Percentiles rank a stretch among this genome's conserved stretches.
phyloP scores from a whole-genome alignment of 2,797 vertebrate genomes.

The Siniperca undulata region DNA sequence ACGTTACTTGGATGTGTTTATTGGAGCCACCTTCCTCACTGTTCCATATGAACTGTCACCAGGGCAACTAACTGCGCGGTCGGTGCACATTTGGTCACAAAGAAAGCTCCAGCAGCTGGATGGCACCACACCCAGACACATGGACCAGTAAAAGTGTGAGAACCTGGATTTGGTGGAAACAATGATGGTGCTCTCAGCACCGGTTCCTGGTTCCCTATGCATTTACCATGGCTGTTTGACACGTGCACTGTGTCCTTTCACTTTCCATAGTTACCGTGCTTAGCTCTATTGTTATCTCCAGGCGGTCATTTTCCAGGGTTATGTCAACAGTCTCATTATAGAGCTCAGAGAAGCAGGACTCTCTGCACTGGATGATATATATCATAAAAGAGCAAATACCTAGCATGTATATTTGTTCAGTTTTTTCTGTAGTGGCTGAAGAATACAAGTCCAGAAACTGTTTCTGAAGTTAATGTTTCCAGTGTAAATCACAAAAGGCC shows the following conservation, averaged over 20 bases:
- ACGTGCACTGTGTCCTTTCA: conserved; percentile 58
- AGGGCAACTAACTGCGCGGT: conserved; percentile 46
- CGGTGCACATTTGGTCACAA: conserved; percentile 57
- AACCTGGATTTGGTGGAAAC: conserved; percentile 81
- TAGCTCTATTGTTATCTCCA: conserved; percentile 70
- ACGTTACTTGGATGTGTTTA: conserved; percentile 55
- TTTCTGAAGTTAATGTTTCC: conserved; percentile 53
- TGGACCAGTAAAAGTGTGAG: conserved; percentile 77
- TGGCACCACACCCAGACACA: conserved; percentile 79
- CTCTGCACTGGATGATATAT: conserved; percentile 46
- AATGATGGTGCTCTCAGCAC: conserved; percentile 64
- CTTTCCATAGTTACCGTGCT: conserved; percentile 72
- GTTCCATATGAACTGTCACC: conserved; percentile 68
- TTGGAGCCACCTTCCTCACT: conserved; percentile 47
- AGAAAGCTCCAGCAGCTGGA: conserved; percentile 74
- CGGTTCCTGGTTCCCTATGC: conserved; percentile 56
- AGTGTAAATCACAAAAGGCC: conserved; percentile 52
- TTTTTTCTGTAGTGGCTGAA: conserved; percentile 29
- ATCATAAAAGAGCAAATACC: conserved; percentile 65
- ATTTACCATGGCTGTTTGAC: conserved; percentile 58
- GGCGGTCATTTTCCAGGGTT: conserved; percentile 66
- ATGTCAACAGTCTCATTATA: conserved; percentile 70
- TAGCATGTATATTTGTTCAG: conserved; percentile 50
- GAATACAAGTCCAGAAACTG: conserved; percentile 31
- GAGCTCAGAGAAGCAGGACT: conserved; percentile 63